phyloP scores from a whole-genome alignment of 2,888 invertebrate species.

The Petrolisthes cinctipes region DNA sequence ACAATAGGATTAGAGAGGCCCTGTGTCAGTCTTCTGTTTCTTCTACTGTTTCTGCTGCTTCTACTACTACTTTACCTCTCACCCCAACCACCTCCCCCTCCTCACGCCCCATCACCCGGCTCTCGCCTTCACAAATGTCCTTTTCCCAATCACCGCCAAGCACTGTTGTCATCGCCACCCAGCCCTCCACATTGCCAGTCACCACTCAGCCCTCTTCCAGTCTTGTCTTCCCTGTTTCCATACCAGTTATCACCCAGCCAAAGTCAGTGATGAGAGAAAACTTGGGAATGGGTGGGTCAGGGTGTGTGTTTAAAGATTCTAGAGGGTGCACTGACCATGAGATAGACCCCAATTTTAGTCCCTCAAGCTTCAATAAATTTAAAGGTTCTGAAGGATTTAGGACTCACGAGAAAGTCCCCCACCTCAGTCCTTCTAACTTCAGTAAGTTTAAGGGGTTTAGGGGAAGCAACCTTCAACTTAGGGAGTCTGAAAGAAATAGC shows the following conservation, averaged over 20 bases:
- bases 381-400: background rate
- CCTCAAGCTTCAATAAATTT: background rate
- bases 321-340: background rate
- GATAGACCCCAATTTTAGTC: background rate
- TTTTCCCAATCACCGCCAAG: background rate
- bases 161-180: background rate
- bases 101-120: background rate
- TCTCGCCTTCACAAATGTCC: background rate
- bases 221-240: background rate
- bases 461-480: background rate
- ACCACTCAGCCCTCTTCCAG: background rate
- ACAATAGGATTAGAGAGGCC: slow-evolving; percentile 43
- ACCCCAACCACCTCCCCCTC: too few relatives aligned
- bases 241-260: slow-evolving; percentile 20
- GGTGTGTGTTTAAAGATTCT: background rate
- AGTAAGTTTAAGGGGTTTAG: background rate
- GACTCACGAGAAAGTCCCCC: background rate
- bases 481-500: background rate
- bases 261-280: slow-evolving; percentile 10
- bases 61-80: background rate
- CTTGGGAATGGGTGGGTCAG: background rate
- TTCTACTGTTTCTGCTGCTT: background rate
- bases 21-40: background rate
- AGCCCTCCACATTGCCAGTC: background rate
- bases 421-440: background rate